Base-by-base conservation (phyloP, 1,140 invertebrate genomes). In the Leptonema lineaticorne region DNA sequence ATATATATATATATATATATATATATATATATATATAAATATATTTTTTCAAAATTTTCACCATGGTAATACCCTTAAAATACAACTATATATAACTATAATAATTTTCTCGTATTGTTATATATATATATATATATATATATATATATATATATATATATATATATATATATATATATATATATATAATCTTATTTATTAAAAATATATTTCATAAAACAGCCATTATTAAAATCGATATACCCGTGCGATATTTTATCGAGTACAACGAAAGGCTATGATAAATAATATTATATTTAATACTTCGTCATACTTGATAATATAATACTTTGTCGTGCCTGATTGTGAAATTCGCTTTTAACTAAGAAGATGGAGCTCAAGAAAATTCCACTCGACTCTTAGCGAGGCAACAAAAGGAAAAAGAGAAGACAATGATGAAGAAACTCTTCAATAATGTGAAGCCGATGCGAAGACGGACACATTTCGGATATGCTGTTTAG, bases 281-380 rank as follows among this genome's bases (percentile, higher is more conserved):
- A 53, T 53, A 53, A n/a, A 53, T n/a, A 53, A 26, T 26, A 53
- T 8, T 20, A 11, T 26, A 26, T 53, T 26, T 26, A 53, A 53
- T 26, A 53, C 50, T 18, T 50, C 22, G 1, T 16, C 20, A 26
- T 24, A 22, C 20, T 53, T 26, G 8, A 53, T n/a, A n/a, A 26
- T 53, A 11, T 26, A 53, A 53, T 26, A 53, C 50, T 18, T 50
- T 18, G 1, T 16, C 20, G 11, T 24, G 14, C 20, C 27, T 26
- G 22, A 53, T 11, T 24, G 50, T 24, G 6, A 53, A 53, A 53
- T 53, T 53, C 27, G 18, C 50, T 53, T 41, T 53, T 53, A 24
- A 26, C 50, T 53, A 26, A 7, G 22, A 53, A 53, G 24, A 26
- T 24, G 1, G 22, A 24, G 20, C 22, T 22, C 8, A 22, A 26